These are phyloP conservation scores for Dicerorhinus sumatrensis DNA, from an alignment of 2,113 vertebrate species.

Conservation along the genomic window DNA sequence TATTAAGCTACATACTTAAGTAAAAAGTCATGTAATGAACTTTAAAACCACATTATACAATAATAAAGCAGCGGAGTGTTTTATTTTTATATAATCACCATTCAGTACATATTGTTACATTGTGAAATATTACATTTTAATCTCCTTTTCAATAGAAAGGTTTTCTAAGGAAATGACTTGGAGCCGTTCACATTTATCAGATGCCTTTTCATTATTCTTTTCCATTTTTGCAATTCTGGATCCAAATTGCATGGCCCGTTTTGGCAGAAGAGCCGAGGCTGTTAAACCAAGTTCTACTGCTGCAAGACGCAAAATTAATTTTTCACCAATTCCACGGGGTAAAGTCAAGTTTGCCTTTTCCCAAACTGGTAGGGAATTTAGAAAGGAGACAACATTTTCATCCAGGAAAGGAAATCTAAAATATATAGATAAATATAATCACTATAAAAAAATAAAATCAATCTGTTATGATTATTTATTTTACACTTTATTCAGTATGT, in stretches of 20 bases:
- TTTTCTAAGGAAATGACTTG: constrained; percentile 70
- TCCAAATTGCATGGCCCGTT: constrained; percentile 97
- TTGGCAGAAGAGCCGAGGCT: constrained; percentile 90
- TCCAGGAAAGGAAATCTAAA: constrained; percentile 97
- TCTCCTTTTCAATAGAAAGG: constrained; percentile 38
- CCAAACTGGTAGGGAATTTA: constrained; percentile 92
- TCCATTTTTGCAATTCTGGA: constrained; percentile 97
- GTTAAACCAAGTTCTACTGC: constrained; percentile 91
- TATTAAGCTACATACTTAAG: not conserved
- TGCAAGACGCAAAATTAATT: constrained; percentile 92
- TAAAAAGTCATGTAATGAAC: not conserved
- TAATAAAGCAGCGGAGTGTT: not conserved
- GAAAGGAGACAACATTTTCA: constrained; percentile 94
- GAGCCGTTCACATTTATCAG: constrained; percentile 93
- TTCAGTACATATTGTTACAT: not conserved
- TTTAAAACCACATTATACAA: not conserved
- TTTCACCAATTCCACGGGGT: constrained; percentile 95
- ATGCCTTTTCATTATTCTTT: constrained; percentile 91
- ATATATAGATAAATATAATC: constrained; percentile 46
- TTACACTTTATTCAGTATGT: not conserved
- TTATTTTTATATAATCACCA: constrained; percentile 59
- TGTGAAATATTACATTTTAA: not conserved
- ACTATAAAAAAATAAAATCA: constrained; percentile 21
- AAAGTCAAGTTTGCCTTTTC: constrained; percentile 93
- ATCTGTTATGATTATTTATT: not conserved